Percentiles rank a stretch among this genome's conserved stretches.
phyloP scores from a whole-genome alignment of 2,888 invertebrate genomes.

The Apotomis capreana region DNA sequence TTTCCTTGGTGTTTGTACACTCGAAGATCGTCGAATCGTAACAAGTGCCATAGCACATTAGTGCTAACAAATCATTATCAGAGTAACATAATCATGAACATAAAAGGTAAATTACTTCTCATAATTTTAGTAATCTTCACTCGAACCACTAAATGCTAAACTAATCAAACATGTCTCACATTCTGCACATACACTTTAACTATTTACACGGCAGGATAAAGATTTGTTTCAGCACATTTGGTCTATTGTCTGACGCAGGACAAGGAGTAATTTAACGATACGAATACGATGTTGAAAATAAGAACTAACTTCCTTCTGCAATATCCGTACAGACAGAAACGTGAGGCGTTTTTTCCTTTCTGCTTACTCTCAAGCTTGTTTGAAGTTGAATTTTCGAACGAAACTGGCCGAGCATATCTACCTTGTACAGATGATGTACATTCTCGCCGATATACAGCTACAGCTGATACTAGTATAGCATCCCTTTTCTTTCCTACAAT shows the following conservation, averaged over 20 bases:
- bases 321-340: constrained; percentile 39
- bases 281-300: constrained; percentile 41
- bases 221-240: constrained; percentile 30
- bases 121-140: constrained; percentile 64
- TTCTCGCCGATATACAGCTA: no score
- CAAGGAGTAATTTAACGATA: constrained; percentile 37
- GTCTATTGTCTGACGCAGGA: constrained; percentile 32
- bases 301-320: constrained; percentile 42
- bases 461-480: no score
- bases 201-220: constrained; percentile 25
- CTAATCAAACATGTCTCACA: constrained; percentile 48
- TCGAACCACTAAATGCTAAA: constrained; percentile 63
- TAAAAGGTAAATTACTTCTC: constrained; percentile 71
- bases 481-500: no score
- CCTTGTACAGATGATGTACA: no score
- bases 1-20: constrained; percentile 80
- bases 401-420: no score
- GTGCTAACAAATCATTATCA: constrained; percentile 74
- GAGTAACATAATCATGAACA: constrained; percentile 77
- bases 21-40: constrained; percentile 80
- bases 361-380: constrained; percentile 20
- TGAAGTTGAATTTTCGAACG: neutral
- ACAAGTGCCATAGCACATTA: constrained; percentile 82
- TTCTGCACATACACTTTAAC: constrained; percentile 37
- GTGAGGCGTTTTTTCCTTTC: constrained; percentile 20